Percentiles rank a stretch among this genome's conserved stretches.
Evolutionary conservation across 2,888 invertebrate species (phyloP).

Genomic region (Agriotes lineatus): DNA sequence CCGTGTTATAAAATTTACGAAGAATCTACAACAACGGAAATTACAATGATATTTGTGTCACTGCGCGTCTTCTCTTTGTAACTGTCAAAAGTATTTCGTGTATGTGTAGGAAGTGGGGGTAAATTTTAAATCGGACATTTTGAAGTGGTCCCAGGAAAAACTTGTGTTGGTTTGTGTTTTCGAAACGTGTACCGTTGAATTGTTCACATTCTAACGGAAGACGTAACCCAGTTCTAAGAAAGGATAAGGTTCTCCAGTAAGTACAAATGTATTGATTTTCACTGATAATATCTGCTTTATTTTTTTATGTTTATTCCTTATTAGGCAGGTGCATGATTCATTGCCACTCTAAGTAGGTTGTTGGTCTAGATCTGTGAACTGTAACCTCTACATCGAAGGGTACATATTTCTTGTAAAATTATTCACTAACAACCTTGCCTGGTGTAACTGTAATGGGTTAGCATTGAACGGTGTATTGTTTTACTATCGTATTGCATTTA

Average conservation of each 20-base stretch:
- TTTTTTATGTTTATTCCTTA: constrained; percentile 34
- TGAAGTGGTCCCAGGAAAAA: constrained; percentile 28
- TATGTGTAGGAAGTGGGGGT: constrained; percentile 25
- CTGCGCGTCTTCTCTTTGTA: neutral
- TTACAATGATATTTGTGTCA: neutral
- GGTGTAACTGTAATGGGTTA: too few species aligned
- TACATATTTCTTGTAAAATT: neutral
- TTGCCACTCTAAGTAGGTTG: constrained; percentile 29
- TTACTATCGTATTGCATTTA: too few species aligned
- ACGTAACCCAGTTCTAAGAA: neutral
- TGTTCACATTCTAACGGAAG: neutral
- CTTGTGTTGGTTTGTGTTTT: neutral
- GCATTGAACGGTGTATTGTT: too few species aligned
- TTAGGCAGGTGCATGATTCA: constrained; percentile 44
- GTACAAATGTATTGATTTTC: neutral
- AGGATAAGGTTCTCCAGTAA: neutral
- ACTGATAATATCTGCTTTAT: neutral
- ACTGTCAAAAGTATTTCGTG: neutral
- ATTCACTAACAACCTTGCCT: too few species aligned
- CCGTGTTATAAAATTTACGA: constrained; percentile 24
- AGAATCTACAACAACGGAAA: neutral
- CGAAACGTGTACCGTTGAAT: neutral
- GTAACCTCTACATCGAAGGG: neutral
- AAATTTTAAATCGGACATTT: constrained; percentile 50
- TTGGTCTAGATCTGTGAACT: constrained; percentile 25